Evolutionary conservation across 2,888 invertebrate genomes (phyloP).

Genomic region (Idaea straminata): DNA sequence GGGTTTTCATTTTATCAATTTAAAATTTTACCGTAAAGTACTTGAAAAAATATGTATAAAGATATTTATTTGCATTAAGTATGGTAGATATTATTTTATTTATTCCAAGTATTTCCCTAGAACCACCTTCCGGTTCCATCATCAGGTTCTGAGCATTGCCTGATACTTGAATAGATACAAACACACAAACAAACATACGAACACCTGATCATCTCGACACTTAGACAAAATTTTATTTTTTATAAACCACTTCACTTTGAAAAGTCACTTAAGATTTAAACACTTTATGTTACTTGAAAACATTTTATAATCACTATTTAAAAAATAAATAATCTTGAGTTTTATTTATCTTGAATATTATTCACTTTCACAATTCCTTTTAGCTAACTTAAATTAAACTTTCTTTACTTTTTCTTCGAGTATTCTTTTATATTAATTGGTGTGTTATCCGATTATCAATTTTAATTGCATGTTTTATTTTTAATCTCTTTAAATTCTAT

Average conservation of each 20-base stretch:
- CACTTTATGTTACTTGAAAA: neutral
- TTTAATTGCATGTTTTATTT: neutral
- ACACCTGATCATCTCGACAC: neutral
- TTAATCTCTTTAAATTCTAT: neutral
- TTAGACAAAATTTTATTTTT: neutral
- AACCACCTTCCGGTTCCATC: too few relatives aligned
- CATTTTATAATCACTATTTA: neutral
- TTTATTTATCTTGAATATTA: neutral
- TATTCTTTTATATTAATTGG: neutral
- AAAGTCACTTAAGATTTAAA: neutral
- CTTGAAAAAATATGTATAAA: too few relatives aligned
- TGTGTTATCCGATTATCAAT: neutral
- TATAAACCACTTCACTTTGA: neutral
- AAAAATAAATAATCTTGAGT: neutral
- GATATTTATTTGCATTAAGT: too few relatives aligned
- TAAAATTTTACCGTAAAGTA: too few relatives aligned
- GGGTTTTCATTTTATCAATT: too few relatives aligned
- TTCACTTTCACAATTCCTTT: neutral
- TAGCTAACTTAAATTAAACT: too few relatives aligned
- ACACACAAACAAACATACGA: neutral
- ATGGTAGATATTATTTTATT: too few relatives aligned
- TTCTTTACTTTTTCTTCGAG: neutral
- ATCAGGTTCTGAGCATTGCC: too few relatives aligned
- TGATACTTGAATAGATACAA: too few relatives aligned
- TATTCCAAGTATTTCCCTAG: too few relatives aligned